Percentiles rank a stretch among this genome's conserved stretches.
Evolutionary conservation across 2,113 vertebrate species (phyloP).

Genomic region (Speoplatyrhinus poulsoni): DNA sequence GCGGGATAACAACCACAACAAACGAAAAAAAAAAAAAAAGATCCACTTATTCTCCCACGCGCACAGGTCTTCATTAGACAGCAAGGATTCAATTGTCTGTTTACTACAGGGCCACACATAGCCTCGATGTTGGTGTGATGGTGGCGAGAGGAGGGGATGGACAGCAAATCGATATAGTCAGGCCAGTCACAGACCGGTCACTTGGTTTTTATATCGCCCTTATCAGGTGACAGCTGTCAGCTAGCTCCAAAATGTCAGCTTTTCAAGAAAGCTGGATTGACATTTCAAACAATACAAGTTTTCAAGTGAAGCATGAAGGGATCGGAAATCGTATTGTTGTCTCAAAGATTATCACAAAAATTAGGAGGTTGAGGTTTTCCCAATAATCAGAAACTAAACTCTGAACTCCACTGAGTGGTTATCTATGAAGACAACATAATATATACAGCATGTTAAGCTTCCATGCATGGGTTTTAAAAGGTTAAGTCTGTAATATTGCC

Average conservation of each 20-base stretch:
- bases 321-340: not conserved
- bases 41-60: not conserved
- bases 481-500: too few species aligned
- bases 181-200: not conserved
- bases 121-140: slow-evolving; percentile 3
- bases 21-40: not conserved
- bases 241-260: not conserved
- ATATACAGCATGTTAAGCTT: too few species aligned
- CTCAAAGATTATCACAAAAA: not conserved
- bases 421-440: too few species aligned
- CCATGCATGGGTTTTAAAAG: too few species aligned
- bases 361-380: not conserved
- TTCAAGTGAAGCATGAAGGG: not conserved
- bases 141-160: not conserved
- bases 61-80: slow-evolving; percentile 26
- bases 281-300: not conserved
- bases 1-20: not conserved
- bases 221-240: not conserved
- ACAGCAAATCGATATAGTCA: not conserved
- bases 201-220: not conserved
- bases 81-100: not conserved
- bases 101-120: slow-evolving; percentile 31
- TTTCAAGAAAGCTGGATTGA: not conserved
- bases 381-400: not conserved
- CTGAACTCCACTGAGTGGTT: not conserved